phyloP scores from a whole-genome alignment of 2,888 invertebrate species.

The Plebejus argus region DNA sequence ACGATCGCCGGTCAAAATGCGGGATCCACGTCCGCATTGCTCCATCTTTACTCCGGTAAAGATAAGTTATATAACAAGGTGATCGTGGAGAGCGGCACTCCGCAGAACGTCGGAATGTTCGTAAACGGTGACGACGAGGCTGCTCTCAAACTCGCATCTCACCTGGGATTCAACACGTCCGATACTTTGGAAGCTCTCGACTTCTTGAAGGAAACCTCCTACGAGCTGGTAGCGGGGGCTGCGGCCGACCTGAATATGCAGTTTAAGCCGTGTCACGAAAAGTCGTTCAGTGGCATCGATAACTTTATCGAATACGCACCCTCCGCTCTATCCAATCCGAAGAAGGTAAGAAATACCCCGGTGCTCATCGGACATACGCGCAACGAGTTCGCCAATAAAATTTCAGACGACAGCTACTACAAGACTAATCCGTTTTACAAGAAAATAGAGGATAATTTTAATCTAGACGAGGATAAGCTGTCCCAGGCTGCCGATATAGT shows the following conservation, averaged over 20 bases:
- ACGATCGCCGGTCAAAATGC: constrained; percentile 69
- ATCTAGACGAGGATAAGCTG: constrained; percentile 56
- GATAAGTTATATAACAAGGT: constrained; percentile 67
- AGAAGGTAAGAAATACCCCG: constrained; percentile 62
- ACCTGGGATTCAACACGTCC: constrained; percentile 61
- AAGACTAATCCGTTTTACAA: constrained; percentile 59
- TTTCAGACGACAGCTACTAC: constrained; percentile 53
- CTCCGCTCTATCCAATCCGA: constrained; percentile 57
- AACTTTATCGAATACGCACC: constrained; percentile 66
- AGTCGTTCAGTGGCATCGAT: constrained; percentile 64
- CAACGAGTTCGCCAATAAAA: constrained; percentile 51
- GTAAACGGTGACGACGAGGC: constrained; percentile 58
- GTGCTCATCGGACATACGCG: constrained; percentile 66
- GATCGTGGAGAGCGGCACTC: constrained; percentile 68
- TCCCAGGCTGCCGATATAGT: constrained; percentile 53
- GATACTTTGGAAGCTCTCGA: constrained; percentile 59
- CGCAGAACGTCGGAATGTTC: constrained; percentile 63
- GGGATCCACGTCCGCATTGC: constrained; percentile 62
- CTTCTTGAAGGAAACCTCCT: constrained; percentile 56
- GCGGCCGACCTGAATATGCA: constrained; percentile 55
- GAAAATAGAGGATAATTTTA: constrained; percentile 59
- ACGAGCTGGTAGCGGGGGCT: constrained; percentile 60
- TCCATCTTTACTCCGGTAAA: constrained; percentile 65
- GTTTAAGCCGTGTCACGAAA: constrained; percentile 66
- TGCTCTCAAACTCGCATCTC: constrained; percentile 60